Percentiles rank a stretch among this genome's conserved stretches.
Conservation (phyloP, 2,113 vertebrate species). For the Pipra filicauda region DNA sequence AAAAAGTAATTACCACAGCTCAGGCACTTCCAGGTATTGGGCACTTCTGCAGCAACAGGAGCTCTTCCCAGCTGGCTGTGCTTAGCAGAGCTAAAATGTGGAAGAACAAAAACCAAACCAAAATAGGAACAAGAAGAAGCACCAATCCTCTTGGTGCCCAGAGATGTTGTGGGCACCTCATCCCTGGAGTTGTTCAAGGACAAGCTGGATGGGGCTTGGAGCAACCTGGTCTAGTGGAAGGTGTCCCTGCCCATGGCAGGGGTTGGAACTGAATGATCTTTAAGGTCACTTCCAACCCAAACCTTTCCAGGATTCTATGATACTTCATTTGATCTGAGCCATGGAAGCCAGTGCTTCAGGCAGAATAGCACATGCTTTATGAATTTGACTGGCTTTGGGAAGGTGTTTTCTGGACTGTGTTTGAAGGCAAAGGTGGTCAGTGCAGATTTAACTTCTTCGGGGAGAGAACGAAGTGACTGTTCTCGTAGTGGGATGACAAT, state of each 20-base stretch:
- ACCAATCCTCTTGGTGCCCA: not conserved
- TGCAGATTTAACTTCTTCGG: not conserved
- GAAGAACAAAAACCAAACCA: not conserved
- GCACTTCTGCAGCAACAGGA: not conserved
- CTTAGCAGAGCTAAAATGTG: not conserved
- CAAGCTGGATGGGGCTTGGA: not conserved
- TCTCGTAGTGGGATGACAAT: accelerated
- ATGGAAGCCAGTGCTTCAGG: not conserved
- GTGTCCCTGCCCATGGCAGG: not conserved
- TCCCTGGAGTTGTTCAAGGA: not conserved
- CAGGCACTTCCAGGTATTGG: not conserved
- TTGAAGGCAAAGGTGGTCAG: not conserved
- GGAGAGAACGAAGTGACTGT: not conserved
- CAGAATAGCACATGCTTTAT: not conserved
- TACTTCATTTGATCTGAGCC: not conserved
- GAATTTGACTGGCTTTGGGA: not conserved
- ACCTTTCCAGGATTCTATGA: not conserved
- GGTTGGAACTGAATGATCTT: not conserved
- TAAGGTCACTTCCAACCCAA: not conserved
- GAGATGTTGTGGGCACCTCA: not conserved
- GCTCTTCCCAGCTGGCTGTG: not conserved
- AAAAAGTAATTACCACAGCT: not conserved
- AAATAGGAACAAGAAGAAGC: not conserved
- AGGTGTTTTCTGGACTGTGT: not conserved
- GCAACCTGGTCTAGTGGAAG: not conserved